Base-by-base conservation (phyloP, 2,888 invertebrate species). In the Xanthorhoe spadicearia region DNA sequence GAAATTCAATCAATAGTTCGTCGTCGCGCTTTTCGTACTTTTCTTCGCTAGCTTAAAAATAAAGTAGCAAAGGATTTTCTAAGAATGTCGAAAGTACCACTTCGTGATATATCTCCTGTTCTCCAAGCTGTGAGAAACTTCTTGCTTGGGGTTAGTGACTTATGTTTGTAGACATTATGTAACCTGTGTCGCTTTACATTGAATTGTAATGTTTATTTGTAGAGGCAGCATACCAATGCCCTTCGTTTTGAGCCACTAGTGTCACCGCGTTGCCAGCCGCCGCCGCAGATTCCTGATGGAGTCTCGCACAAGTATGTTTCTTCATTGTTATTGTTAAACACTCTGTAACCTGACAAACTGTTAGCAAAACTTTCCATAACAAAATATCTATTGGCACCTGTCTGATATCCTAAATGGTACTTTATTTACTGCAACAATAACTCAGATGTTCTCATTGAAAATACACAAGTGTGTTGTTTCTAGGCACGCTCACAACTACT, bases 201-300 rank as follows among this genome's bases (percentile, higher is more conserved):
- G 55, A 68, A 62, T 18, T 69, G 32, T 46, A 38, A 48, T 48
- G 15, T 64, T 71, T 77, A 68, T 59, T 78, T 83, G 64, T 82
- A 96, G 96, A 94, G 96, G 72, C 88, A 93, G 68, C 94, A 95
- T 77, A 94, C 88, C 1, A 90, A 92, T 65, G 94, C 96, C 0
- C 81, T 97, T 53, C 94, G 97, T 74, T 97, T 95, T 79, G 94
- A 95, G 72, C 95, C 96, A 43, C 85, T 92, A 2, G 9, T 97
- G 48, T 90, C 97, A 2, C 91, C 95, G 9, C 95, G 98, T 77
- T 96, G 96, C 60, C 98, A 97, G 82, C 97, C 97, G 23, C 96
- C 93, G 15, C 98, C 98, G 53, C 86, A 94, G 62, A 85, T 98
- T 58, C 99, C 97, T 18, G 97, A 95, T 69, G 99, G 98, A 9